These are phyloP conservation scores for Corvus cornix DNA, from an alignment of 2,113 vertebrate species.

Conservation along the genomic window DNA sequence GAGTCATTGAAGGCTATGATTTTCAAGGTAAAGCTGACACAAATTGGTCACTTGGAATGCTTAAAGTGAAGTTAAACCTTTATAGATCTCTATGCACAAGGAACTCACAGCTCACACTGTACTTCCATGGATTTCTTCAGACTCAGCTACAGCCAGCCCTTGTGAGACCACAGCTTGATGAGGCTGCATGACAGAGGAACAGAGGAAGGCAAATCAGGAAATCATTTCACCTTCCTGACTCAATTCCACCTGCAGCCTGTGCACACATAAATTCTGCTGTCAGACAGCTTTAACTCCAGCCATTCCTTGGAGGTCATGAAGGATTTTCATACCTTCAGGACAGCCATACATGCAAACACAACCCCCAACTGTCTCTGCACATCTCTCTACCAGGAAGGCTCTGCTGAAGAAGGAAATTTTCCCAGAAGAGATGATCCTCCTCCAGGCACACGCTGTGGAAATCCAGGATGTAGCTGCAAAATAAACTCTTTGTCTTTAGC, in stretches of 20 bases:
- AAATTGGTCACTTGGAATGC: not conserved
- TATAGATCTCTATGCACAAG: not conserved
- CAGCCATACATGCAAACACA: not conserved
- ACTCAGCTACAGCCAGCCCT: not conserved
- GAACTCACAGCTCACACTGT: not conserved
- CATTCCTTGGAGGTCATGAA: not conserved
- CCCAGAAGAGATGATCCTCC: not conserved
- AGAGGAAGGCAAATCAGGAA: not conserved
- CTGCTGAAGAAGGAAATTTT: not conserved
- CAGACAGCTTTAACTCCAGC: not conserved
- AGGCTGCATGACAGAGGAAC: not conserved
- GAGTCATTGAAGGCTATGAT: not conserved
- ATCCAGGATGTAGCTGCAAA: not conserved
- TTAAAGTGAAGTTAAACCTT: not conserved
- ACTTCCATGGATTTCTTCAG: not conserved
- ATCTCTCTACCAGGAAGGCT: not conserved
- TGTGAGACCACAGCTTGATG: not conserved
- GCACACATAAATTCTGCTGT: not conserved
- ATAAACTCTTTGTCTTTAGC: not conserved
- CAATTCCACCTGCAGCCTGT: not conserved
- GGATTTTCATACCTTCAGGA: not conserved
- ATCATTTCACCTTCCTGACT: not conserved
- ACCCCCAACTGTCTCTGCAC: not conserved
- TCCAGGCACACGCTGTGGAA: fast-evolving
- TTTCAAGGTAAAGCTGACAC: not conserved